A percentile compares a stretch with the other conserved stretches of the same genome.
Conservation (phyloP, 2,888 invertebrate species). For the Hemistola chrysoprasaria region DNA sequence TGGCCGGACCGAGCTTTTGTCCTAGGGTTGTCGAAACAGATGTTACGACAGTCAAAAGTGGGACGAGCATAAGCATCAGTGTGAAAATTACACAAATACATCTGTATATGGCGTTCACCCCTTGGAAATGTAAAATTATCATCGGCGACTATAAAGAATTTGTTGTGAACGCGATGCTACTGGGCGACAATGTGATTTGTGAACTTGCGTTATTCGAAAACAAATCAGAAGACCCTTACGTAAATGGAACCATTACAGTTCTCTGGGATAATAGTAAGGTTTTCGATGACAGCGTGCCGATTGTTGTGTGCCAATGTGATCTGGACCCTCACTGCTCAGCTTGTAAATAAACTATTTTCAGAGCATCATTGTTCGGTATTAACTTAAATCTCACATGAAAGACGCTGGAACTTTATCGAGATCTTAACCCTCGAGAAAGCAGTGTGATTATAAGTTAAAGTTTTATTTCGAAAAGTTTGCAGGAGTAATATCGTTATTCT, state of each 20-base stretch:
- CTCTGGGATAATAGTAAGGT: constrained; percentile 59
- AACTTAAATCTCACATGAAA: constrained; percentile 6
- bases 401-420: constrained; percentile 22
- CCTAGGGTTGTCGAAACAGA: constrained; percentile 52
- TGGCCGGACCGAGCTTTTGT: constrained; percentile 62
- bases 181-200: constrained; percentile 56
- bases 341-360: constrained; percentile 35
- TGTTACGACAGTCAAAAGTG: constrained; percentile 48
- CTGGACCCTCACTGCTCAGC: constrained; percentile 48
- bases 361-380: constrained; percentile 7
- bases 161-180: constrained; percentile 44
- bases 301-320: constrained; percentile 61
- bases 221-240: constrained; percentile 42
- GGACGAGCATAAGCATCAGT: constrained; percentile 43
- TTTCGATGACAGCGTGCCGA: constrained; percentile 54
- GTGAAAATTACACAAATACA: constrained; percentile 66
- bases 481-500: constrained; percentile 31
- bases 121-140: constrained; percentile 59
- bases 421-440: constrained; percentile 29
- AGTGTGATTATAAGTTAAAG: constrained; percentile 36
- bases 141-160: constrained; percentile 41
- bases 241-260: constrained; percentile 51
- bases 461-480: constrained; percentile 30
- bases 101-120: constrained; percentile 67
- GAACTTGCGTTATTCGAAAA: constrained; percentile 51